Conservation (phyloP, 2,113 vertebrate genomes). For the Hypanus sabinus region DNA sequence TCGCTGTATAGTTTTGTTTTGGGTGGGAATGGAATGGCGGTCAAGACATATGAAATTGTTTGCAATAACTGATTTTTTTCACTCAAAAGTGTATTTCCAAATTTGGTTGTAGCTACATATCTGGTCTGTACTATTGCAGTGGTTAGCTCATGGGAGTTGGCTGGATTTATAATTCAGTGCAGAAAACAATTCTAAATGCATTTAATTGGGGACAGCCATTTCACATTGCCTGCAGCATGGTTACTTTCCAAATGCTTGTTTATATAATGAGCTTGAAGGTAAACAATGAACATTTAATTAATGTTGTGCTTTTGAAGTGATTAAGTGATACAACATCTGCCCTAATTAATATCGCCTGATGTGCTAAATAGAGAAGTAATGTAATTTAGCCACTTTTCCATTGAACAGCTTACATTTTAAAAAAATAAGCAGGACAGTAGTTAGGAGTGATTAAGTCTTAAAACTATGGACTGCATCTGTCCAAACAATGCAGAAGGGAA, state of each 20-base stretch:
- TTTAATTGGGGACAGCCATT: background rate
- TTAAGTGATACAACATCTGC: background rate
- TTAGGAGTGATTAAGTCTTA: background rate
- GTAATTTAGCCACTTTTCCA: background rate
- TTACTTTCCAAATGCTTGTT: background rate
- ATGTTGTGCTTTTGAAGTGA: background rate
- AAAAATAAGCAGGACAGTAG: background rate
- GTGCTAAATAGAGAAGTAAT: background rate
- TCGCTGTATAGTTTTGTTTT: background rate
- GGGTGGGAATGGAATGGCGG: background rate
- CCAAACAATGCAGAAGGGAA: background rate
- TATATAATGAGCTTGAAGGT: background rate
- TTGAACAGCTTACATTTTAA: background rate
- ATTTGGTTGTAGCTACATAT: conserved; percentile 8
- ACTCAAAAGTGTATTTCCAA: background rate
- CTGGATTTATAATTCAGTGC: background rate
- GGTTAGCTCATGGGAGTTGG: background rate
- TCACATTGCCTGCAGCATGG: background rate
- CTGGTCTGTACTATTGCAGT: background rate
- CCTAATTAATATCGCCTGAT: background rate
- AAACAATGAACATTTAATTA: background rate
- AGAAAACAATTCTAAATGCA: background rate
- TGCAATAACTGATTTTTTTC: background rate
- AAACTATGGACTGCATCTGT: background rate
- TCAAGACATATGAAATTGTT: background rate